Base-by-base conservation (phyloP, 1,140 invertebrate species). In the Cydia strobilella region DNA sequence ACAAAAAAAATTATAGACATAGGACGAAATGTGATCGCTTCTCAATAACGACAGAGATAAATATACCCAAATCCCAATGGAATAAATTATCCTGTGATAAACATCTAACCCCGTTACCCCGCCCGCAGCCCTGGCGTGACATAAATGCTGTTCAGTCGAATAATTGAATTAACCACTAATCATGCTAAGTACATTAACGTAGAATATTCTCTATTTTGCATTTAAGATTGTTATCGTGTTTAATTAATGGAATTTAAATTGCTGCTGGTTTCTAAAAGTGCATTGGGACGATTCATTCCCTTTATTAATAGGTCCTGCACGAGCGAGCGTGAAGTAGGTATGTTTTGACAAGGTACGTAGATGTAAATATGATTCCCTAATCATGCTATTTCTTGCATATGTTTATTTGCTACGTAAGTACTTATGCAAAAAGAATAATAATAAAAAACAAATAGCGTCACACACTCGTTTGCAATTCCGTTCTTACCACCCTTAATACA, bases 41-140 rank as follows among this genome's bases (percentile, higher is more conserved):
- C 72, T 35, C 78, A 75, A 77, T 79, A 79, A 69, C 35, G 65
- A 69, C 65, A 69, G 65, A 72, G 48, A 71, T 66, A 74, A 71
- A 66, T 65, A 42, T 72, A 75, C 74, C 63, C 72, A 75, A 82
- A 82, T 84, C 77, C 86, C 86, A 73, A 81, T 80, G 84, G 87
- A 84, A 90, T 88, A 86, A 87, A 90, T 91, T 87, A 88, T 82
- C 78, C 75, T 62, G 76, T 82, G 90, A 90, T 87, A 89, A 84
- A 82, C 77, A 89, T 90, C 86, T 83, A 74, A 78, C 62, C 75
- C 79, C 82, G 79, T 83, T 73, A 78, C 62, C 75, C 79, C 82
- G 79, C 59, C 27, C 51, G 73, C 77, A 81, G 85, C 88, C 86
- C 23, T 39, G 72, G 75, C 80, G 86, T 87, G 87, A 85, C 86